Evolutionary conservation across 2,888 invertebrate genomes (phyloP).

Genomic region (Pyrocoelia pectoralis): DNA sequence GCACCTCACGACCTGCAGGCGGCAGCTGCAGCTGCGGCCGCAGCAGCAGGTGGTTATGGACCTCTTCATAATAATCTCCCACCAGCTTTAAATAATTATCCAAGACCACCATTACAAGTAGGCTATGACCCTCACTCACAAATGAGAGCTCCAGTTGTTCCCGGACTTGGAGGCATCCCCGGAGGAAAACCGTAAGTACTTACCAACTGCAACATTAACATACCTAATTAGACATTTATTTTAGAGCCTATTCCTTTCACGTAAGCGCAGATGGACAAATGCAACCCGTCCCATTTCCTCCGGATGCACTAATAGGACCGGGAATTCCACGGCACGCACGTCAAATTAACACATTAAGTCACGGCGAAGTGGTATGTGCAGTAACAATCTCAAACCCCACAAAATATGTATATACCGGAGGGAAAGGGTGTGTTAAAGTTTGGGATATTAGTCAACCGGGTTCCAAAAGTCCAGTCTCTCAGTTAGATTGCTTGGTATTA

Average conservation of each 20-base stretch:
- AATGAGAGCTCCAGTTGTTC: conserved; percentile 72
- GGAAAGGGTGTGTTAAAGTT: conserved; percentile 94
- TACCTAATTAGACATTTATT: conserved; percentile 41
- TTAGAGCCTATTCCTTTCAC: conserved; percentile 92
- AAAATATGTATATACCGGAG: conserved; percentile 96
- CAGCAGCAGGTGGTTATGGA: conserved; percentile 64
- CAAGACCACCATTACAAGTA: conserved; percentile 69
- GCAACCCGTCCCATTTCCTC: conserved; percentile 93
- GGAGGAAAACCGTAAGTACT: conserved; percentile 86
- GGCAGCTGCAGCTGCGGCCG: conserved; percentile 62
- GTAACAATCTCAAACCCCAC: conserved; percentile 91
- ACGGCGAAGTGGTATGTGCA: conserved; percentile 97
- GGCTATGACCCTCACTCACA: conserved; percentile 73
- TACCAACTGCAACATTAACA: background rate
- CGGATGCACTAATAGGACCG: conserved; percentile 91
- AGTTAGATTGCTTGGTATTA: conserved; percentile 81
- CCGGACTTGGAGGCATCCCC: conserved; percentile 73
- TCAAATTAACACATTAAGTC: conserved; percentile 88
- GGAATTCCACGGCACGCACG: conserved; percentile 93
- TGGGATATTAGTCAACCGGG: conserved; percentile 81
- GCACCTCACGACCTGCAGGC: conserved; percentile 69
- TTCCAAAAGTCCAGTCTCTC: conserved; percentile 80
- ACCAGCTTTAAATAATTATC: conserved; percentile 71
- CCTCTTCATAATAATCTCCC: conserved; percentile 70
- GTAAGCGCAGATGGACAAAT: conserved; percentile 87